Percentiles rank a stretch among this genome's conserved stretches.
These are phyloP conservation scores for Ctena decussata DNA, from an alignment of 2,888 invertebrate species.

Conservation along the genomic window DNA sequence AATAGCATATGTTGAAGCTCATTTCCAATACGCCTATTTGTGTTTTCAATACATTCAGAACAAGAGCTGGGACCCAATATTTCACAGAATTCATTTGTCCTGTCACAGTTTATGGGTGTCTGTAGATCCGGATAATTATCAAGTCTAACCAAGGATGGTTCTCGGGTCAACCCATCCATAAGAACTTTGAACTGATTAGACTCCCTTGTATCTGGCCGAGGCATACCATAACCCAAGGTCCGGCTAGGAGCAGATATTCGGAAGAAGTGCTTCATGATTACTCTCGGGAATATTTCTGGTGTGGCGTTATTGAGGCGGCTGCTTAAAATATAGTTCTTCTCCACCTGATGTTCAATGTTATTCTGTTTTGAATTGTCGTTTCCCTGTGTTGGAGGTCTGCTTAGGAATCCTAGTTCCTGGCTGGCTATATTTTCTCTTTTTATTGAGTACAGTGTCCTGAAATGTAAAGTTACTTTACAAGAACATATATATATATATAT, in stretches of 20 bases:
- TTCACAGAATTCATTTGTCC: slow-evolving; percentile 73
- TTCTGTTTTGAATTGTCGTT: background rate
- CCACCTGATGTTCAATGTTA: slow-evolving; percentile 70
- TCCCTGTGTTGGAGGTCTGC: slow-evolving; percentile 33
- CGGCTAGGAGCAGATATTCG: slow-evolving; percentile 64
- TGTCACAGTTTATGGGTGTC: slow-evolving; percentile 63
- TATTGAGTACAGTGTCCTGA: slow-evolving; percentile 74
- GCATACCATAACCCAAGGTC: slow-evolving; percentile 74
- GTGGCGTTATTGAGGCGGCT: slow-evolving; percentile 64
- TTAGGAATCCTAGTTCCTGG: slow-evolving; percentile 61
- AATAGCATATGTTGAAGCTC: slow-evolving; percentile 76
- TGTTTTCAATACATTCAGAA: slow-evolving; percentile 76
- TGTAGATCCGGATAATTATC: slow-evolving; percentile 63
- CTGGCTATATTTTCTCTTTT: slow-evolving; percentile 69
- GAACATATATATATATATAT: too few relatives aligned
- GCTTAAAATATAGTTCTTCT: slow-evolving; percentile 74
- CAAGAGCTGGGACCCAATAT: slow-evolving; percentile 78
- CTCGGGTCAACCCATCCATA: slow-evolving; percentile 66
- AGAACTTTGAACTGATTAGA: slow-evolving; percentile 59
- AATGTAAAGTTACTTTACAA: too few relatives aligned
- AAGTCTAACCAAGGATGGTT: slow-evolving; percentile 68
- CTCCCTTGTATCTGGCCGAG: slow-evolving; percentile 72
- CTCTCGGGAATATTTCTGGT: slow-evolving; percentile 69
- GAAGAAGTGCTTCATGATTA: slow-evolving; percentile 75
- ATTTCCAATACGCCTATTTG: slow-evolving; percentile 76